Evolutionary conservation across 2,888 invertebrate species (phyloP).

Genomic region (Neocrepidodera transversa): DNA sequence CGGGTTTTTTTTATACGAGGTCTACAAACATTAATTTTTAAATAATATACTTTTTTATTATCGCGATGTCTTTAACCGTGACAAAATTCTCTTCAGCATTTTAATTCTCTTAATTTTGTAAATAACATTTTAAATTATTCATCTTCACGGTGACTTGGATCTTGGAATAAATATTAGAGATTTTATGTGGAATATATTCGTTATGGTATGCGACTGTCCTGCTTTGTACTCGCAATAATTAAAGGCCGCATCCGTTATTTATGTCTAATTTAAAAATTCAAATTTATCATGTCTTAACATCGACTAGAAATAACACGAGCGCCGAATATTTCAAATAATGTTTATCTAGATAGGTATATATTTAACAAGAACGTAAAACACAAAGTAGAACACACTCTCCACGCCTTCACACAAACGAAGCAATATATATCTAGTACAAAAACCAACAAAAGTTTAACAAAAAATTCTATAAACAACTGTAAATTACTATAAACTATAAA

Average conservation of each 20-base stretch:
- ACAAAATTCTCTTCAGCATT: conserved; percentile 18
- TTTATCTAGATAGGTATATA: neutral
- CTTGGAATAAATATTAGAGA: conserved; percentile 53
- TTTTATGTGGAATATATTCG: conserved; percentile 57
- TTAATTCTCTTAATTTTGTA: conserved; percentile 43
- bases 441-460: no score
- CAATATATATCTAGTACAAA: no score
- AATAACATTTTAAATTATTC: conserved; percentile 49
- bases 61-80: conserved; percentile 14
- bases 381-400: no score
- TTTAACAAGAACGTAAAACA: no score
- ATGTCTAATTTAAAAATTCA: conserved; percentile 50
- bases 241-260: conserved; percentile 55
- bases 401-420: no score
- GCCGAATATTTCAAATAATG: conserved; percentile 17
- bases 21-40: neutral
- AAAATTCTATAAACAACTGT: no score
- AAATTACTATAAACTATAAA: no score
- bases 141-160: conserved; percentile 52
- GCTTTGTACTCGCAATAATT: conserved; percentile 55
- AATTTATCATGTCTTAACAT: conserved; percentile 42
- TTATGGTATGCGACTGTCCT: conserved; percentile 56
- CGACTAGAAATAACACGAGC: conserved; percentile 36
- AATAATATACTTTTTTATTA: neutral
- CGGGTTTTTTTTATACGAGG: conserved; percentile 3